These are phyloP conservation scores for Carassius carassius DNA, from an alignment of 2,113 vertebrate genomes.

Conservation along the genomic window DNA sequence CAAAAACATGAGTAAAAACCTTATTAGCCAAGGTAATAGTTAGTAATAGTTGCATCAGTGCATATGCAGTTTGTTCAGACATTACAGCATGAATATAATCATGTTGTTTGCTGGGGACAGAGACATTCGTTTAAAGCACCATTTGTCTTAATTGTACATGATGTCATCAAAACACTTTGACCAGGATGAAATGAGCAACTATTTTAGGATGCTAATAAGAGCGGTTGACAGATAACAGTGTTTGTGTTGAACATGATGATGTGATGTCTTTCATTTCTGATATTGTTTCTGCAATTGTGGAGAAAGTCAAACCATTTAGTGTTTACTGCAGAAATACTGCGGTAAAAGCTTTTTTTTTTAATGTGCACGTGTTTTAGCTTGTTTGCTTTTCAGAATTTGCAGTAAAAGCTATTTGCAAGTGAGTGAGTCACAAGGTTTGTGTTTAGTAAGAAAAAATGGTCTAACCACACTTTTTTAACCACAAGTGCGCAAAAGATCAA, in stretches of 20 bases:
- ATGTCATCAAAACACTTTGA: conserved; percentile 13
- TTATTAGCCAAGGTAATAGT: neutral
- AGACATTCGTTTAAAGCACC: neutral
- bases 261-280: neutral
- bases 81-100: neutral
- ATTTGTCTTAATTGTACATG: conserved; percentile 1
- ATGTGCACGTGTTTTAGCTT: neutral
- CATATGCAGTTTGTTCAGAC: neutral
- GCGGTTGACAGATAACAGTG: neutral
- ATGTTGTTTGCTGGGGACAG: neutral
- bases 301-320: neutral
- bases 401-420: neutral
- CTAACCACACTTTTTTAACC: neutral
- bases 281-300: neutral
- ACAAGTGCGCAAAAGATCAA: neutral
- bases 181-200: neutral
- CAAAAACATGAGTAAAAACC: neutral
- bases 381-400: neutral
- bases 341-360: neutral
- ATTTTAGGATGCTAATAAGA: neutral
- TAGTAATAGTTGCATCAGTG: neutral
- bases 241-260: neutral
- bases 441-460: neutral
- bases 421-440: neutral
- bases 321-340: neutral